Base-by-base conservation (phyloP, 1,140 invertebrate genomes). In the Copidosoma floridanum region DNA sequence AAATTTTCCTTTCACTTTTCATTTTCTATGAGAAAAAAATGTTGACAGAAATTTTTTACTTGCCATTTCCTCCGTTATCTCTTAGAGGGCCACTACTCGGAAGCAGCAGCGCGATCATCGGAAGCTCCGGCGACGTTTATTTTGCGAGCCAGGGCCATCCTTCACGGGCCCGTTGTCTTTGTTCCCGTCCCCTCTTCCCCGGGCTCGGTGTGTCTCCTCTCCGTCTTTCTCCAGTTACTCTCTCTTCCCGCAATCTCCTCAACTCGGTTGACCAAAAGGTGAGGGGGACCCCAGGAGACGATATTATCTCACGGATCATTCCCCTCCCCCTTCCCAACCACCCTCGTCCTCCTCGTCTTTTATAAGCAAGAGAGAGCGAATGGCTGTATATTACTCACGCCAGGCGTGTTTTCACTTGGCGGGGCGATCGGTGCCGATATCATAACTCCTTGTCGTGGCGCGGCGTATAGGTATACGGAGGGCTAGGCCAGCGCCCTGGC, bases 361-460 rank as follows among this genome's bases (percentile, higher is more conserved):
- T 50, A 27, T 24, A 27, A 48, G 37, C 47, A 21, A 77, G 78
- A 80, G 77, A 70, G 78, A 73, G 70, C 72, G 72, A 71, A 70
- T 70, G 71, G 70, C 76, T 77, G 76, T 78, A 79, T 80, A 79
- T 80, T 80, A 80, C 78, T 80, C 77, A 80, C 75, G 74, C 74
- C 77, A 77, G 29, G 69, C 70, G 74, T 78, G 73, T 79, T 79
- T 80, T 80, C 78, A 80, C 78, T 79, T 77, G 74, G 76, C 73
- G 65, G 71, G 65, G 71, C 73, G 78, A 79, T 80, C 77, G 76
- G 61, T 66, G 67, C 77, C 73, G 78, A 80, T 80, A 80, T 79
- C 78, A 80, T 80, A 80, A 80, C 76, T 79, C 78, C 75, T 75
- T 80, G 78, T 80, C 78, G 73, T 75, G 72, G 69, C 74, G 72